Percentiles rank a stretch among this genome's conserved stretches.
Evolutionary conservation across 2,113 vertebrate species (phyloP).

Genomic region (Chaetodon auriga): DNA sequence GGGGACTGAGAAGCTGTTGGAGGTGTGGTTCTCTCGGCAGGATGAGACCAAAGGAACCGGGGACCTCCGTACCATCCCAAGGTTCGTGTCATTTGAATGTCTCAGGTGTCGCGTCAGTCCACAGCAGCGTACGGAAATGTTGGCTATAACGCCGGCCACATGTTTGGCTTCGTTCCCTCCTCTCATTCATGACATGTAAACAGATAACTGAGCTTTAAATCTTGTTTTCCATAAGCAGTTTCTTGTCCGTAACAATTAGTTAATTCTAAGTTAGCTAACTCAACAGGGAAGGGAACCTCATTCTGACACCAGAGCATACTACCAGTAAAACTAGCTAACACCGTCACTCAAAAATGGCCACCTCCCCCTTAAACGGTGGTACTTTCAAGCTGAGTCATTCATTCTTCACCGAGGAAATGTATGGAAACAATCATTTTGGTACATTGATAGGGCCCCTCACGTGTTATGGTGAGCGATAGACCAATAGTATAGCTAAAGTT

Average conservation of each 20-base stretch:
- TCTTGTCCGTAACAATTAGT: fast-evolving
- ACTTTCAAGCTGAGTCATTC: constrained; percentile 72
- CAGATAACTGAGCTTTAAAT: fast-evolving
- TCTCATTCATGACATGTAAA: background rate
- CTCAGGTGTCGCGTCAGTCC: background rate
- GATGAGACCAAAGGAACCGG: constrained; percentile 95
- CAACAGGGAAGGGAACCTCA: background rate
- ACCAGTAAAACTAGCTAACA: constrained; percentile 32
- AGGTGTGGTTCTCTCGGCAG: constrained; percentile 98
- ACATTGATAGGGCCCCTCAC: background rate
- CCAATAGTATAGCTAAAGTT: background rate
- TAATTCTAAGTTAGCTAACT: no score
- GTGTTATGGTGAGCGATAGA: background rate
- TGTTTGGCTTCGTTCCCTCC: background rate
- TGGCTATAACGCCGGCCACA: constrained; percentile 22
- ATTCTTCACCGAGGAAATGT: constrained; percentile 38
- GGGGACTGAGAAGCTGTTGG: constrained; percentile 98
- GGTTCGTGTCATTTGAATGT: constrained; percentile 81
- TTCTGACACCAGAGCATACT: constrained; percentile 5
- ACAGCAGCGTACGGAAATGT: background rate
- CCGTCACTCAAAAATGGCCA: constrained; percentile 74
- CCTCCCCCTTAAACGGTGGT: constrained; percentile 61
- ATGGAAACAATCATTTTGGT: background rate
- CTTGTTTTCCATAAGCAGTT: fast-evolving
- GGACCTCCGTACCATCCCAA: constrained; percentile 97